These are phyloP conservation scores for Dasyurus viverrinus DNA, from an alignment of 2,113 vertebrate species.

Conservation along the genomic window DNA sequence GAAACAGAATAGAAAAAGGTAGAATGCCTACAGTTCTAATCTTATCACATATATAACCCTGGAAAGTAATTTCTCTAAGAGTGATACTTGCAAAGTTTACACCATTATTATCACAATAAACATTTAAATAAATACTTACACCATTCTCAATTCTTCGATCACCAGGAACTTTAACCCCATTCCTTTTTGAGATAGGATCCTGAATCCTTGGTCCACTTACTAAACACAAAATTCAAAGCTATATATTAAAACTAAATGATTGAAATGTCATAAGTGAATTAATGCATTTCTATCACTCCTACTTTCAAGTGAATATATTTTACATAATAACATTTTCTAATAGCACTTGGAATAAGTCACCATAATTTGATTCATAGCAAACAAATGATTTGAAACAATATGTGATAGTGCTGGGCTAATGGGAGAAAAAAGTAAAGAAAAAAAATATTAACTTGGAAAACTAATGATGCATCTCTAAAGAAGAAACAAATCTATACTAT, in stretches of 20 bases:
- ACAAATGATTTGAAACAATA: not conserved
- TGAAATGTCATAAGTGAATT: not conserved
- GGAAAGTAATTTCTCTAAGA: not conserved
- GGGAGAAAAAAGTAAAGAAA: too few species aligned
- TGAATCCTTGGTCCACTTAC: conserved; percentile 87
- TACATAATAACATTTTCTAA: conserved; percentile 11
- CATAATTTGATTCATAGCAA: conserved; percentile 19
- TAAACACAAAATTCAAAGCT: conserved; percentile 60
- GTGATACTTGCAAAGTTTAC: not conserved
- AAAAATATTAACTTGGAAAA: not conserved
- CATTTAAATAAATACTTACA: conserved; percentile 83
- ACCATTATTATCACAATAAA: not conserved
- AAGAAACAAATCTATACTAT: not conserved
- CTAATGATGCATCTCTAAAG: not conserved
- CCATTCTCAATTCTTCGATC: conserved; percentile 95
- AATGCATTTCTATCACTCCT: not conserved
- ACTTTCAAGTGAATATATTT: not conserved
- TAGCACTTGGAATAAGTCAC: not conserved
- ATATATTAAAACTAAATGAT: conserved; percentile 15
- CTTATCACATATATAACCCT: not conserved
- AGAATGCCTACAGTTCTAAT: not conserved
- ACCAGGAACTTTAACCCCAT: conserved; percentile 88
- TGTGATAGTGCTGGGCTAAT: not conserved
- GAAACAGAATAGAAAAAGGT: not conserved
- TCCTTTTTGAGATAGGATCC: conserved; percentile 89